Conservation (phyloP, 1,140 invertebrate genomes). For the Brachionus koreanus region DNA sequence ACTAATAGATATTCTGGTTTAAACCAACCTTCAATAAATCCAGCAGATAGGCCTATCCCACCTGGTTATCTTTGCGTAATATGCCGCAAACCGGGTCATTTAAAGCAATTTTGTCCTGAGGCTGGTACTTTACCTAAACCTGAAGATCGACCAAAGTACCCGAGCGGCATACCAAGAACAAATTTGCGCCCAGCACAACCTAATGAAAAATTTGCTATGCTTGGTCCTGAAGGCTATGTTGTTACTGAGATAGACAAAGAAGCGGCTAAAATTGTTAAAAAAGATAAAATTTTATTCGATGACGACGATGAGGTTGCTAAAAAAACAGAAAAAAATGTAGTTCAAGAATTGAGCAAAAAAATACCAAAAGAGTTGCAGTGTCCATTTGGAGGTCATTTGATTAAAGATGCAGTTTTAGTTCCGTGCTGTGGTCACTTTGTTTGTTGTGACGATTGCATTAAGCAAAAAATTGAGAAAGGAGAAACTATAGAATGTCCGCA, state of each 20-base stretch:
- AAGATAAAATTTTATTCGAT: constrained; percentile 39
- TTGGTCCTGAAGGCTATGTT: constrained; percentile 41
- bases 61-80: background rate
- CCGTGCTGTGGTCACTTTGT: constrained; percentile 42
- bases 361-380: constrained; percentile 22
- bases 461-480: constrained; percentile 8
- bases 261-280: constrained; percentile 22
- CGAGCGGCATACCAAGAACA: constrained; percentile 25
- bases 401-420: constrained; percentile 41
- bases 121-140: background rate
- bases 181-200: constrained; percentile 34
- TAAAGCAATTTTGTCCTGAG: constrained; percentile 34
- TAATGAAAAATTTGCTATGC: constrained; percentile 27
- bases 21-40: background rate
- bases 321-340: background rate
- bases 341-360: background rate
- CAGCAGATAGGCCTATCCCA: constrained; percentile 1
- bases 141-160: constrained; percentile 21
- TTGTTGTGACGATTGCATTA: constrained; percentile 40
- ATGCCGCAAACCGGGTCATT: constrained; percentile 23
- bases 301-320: constrained; percentile 20
- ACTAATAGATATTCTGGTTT: background rate
- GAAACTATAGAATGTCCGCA: constrained; percentile 19
- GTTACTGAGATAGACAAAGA: background rate
- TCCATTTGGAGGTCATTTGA: constrained; percentile 31